phyloP scores from a whole-genome alignment of 2,888 invertebrate species.

The Drosophila quinaria region DNA sequence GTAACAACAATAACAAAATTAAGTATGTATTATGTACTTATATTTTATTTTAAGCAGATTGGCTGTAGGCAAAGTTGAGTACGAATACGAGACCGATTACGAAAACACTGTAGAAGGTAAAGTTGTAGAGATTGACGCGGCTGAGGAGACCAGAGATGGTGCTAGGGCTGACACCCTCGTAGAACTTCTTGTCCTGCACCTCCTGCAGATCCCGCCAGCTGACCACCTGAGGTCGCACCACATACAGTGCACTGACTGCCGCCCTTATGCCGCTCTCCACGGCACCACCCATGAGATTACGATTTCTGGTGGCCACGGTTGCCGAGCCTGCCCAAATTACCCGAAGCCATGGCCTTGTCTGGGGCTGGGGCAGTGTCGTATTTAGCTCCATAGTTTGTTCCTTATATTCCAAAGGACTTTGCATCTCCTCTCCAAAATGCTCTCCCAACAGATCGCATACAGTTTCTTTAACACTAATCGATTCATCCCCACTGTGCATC shows the following conservation, averaged over 20 bases:
- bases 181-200: conserved; percentile 61
- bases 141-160: conserved; percentile 62
- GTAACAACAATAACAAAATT: background rate
- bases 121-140: conserved; percentile 83
- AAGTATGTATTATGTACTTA: background rate
- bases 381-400: conserved; percentile 70
- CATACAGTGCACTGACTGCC: conserved; percentile 80
- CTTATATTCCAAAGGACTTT: conserved; percentile 60
- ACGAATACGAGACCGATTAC: conserved; percentile 64
- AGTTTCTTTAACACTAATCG: conserved; percentile 46
- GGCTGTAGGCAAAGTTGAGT: conserved; percentile 56
- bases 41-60: background rate
- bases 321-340: conserved; percentile 84
- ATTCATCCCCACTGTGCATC: conserved; percentile 70
- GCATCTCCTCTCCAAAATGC: conserved; percentile 80
- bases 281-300: conserved; percentile 84
- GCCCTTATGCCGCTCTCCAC: conserved; percentile 84
- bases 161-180: conserved; percentile 27
- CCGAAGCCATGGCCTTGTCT: conserved; percentile 81
- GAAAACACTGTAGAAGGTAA: conserved; percentile 75
- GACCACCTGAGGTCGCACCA: conserved; percentile 83
- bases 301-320: conserved; percentile 75
- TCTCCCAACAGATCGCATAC: conserved; percentile 68
- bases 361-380: conserved; percentile 62
- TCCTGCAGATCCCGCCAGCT: conserved; percentile 82